A percentile compares a stretch with the other conserved stretches of the same genome.
Conservation (phyloP, 2,113 vertebrate species). For the Periophthalmus modestus region DNA sequence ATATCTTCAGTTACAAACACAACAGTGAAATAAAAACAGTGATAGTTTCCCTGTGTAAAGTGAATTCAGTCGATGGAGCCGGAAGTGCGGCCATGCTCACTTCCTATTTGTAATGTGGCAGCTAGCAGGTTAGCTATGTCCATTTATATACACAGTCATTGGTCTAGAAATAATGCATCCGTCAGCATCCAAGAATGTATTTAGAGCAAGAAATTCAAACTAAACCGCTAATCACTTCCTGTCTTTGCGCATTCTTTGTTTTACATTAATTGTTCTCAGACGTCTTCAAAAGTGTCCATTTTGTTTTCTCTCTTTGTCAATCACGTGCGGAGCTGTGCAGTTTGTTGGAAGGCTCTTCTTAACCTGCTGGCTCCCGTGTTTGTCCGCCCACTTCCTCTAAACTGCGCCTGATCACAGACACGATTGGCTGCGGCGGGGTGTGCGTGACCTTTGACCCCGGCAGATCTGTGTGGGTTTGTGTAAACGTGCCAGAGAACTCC, state of each 20-base stretch:
- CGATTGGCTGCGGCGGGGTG: constrained; percentile 19
- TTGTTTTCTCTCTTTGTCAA: background rate
- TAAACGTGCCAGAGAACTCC: background rate
- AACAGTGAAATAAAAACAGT: no score
- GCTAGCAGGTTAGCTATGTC: no score
- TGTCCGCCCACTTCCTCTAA: constrained; percentile 45
- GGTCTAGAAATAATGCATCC: no score
- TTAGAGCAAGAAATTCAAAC: no score
- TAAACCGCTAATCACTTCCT: background rate
- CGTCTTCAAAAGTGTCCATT: background rate
- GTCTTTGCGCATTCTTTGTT: background rate
- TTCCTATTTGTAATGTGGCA: no score
- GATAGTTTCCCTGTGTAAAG: no score
- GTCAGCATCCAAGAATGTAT: no score
- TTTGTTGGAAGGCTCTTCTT: constrained; percentile 41
- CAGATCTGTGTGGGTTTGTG: constrained; percentile 55
- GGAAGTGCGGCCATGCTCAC: no score
- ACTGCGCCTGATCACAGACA: constrained; percentile 26
- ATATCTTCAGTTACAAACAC: no score
- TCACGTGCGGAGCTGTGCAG: constrained; percentile 1
- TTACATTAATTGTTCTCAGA: background rate
- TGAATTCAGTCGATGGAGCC: no score
- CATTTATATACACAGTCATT: no score
- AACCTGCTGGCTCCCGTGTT: constrained; percentile 32
- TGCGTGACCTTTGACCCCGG: constrained; percentile 46